phyloP scores from a whole-genome alignment of 2,113 vertebrate genomes.

The Carassius auratus region DNA sequence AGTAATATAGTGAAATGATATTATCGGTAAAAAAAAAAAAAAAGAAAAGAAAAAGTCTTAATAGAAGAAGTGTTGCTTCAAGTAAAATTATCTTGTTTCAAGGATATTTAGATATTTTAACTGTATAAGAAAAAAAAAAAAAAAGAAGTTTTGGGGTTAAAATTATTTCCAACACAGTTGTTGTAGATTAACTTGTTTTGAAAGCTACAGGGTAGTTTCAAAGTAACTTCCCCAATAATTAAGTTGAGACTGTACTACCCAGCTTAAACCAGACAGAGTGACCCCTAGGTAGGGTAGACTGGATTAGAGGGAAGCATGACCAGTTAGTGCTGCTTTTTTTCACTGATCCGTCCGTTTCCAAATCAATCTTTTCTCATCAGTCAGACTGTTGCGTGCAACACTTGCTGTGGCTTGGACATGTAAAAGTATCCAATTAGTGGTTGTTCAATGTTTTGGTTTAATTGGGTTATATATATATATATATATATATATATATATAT shows the following conservation, averaged over 20 bases:
- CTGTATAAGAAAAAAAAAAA: no score
- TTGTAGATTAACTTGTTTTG: background rate
- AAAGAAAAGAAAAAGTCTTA: background rate
- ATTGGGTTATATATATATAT: no score
- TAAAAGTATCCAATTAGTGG: conserved; percentile 9
- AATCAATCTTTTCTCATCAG: conserved; percentile 4
- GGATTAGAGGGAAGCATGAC: background rate
- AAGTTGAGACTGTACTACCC: background rate
- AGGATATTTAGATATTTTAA: background rate
- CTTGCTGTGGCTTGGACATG: background rate
- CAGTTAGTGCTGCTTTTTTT: background rate
- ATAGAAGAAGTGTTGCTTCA: background rate
- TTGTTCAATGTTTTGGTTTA: background rate
- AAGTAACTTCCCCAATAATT: background rate
- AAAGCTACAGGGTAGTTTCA: background rate
- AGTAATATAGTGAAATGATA: no score
- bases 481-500: no score
- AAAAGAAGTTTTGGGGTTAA: background rate
- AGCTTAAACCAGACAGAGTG: background rate
- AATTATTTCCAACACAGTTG: background rate
- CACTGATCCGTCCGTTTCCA: background rate
- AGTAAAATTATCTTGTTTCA: background rate
- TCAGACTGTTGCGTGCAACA: background rate
- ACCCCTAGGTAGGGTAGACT: background rate
- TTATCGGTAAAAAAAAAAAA: no score